Base-by-base conservation (phyloP, 2,113 vertebrate genomes). In the Petrocephalus zakoni region DNA sequence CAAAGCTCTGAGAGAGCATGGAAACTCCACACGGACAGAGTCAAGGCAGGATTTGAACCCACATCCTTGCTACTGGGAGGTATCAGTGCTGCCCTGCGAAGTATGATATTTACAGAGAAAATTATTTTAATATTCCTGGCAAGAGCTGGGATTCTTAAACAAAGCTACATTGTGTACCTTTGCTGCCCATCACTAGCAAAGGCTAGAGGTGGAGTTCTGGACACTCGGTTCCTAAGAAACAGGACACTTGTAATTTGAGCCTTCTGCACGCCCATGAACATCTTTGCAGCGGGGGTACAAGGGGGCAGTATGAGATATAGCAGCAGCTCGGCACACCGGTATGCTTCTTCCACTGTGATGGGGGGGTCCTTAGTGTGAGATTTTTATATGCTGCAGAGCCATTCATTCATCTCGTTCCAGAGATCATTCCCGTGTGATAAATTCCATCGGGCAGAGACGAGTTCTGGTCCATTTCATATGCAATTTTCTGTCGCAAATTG, bases 401-500 rank as follows among this genome's bases (percentile, higher is more conserved):
- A 86, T 86, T 86, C 84, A 86, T 86, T 86, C 49, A 21, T 56
- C 84, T 86, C 51, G 8, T 9, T 29, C 34, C 55, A 56, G 29
- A 46, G 51, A 19, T 61, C 34, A 29, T 64, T 87, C 34, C 86
- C 5, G 13, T 49, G 34, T n/a, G 64, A 21, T 87, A 87, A 87
- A 58, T 51, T 72, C 86, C 46, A 49, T 61, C 13, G 25, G 42
- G 25, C 42, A 51, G 37, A 72, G 46, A 49, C 61, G 86, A 49
- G 86, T 87, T 87, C 86, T 25, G 61, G 15, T 46, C 86, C 56
- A 72, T 87, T 87, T 87, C 86, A 72, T 61, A 15, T 22, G 42
- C 17, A 34, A 87, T 87, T 87, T 87, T 46, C 21, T 72, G 61
- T 87, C 42, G 51, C 56, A 64, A 87, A 87, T 87, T 61, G 56